Evolutionary conservation across 2,113 vertebrate species (phyloP).

Genomic region (Ptilorrhoa leucosticta): DNA sequence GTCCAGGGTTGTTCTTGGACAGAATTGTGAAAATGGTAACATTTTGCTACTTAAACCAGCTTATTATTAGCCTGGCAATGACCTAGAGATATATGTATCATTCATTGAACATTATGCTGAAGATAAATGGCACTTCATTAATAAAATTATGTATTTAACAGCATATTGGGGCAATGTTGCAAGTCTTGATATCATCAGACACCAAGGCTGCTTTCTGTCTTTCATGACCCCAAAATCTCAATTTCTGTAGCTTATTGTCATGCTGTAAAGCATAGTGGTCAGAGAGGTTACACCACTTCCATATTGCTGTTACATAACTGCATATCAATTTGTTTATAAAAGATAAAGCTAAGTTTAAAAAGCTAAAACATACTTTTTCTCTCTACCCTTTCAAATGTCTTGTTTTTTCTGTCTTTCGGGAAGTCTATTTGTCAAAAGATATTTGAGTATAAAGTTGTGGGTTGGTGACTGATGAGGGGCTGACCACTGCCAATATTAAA

Average conservation of each 20-base stretch:
- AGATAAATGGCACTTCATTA: neutral
- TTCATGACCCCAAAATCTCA: neutral
- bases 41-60: slow-evolving; percentile 7
- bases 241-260: neutral
- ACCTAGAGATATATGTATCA: neutral
- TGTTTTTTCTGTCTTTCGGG: neutral
- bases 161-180: neutral
- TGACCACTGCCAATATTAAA: neutral
- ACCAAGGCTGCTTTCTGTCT: neutral
- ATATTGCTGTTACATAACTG: neutral
- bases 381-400: neutral
- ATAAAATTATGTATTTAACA: neutral
- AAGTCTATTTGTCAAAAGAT: neutral
- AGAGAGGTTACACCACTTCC: neutral
- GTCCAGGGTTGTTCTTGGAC: slow-evolving; percentile 54
- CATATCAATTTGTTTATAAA: neutral
- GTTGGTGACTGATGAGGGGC: neutral
- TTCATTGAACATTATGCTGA: neutral
- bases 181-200: neutral
- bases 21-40: slow-evolving; percentile 25
- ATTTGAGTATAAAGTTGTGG: neutral
- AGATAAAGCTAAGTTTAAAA: neutral
- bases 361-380: neutral
- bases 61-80: slow-evolving; percentile 9
- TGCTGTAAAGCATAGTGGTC: neutral